Percentiles rank a stretch among this genome's conserved stretches.
These are phyloP conservation scores for Polietes domitor DNA, from an alignment of 2,888 invertebrate species.

Conservation along the genomic window DNA sequence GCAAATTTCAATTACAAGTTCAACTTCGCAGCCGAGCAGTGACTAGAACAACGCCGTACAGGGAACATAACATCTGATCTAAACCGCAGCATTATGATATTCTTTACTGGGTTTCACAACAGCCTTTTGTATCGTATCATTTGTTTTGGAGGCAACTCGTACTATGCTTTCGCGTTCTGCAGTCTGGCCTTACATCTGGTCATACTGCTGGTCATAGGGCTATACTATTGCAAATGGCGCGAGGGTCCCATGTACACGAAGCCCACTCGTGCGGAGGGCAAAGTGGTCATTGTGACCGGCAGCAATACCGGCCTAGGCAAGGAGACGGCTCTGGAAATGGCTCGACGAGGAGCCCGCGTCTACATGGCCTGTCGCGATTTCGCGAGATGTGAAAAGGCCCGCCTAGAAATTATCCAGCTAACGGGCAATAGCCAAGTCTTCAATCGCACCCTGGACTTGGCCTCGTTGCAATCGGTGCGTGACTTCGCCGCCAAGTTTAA, in stretches of 20 bases:
- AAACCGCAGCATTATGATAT: too few species aligned
- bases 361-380: constrained; percentile 93
- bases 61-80: too few species aligned
- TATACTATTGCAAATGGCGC: constrained; percentile 75
- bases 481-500: constrained; percentile 81
- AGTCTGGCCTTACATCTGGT: background rate
- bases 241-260: constrained; percentile 78
- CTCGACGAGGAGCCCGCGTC: constrained; percentile 88
- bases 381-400: constrained; percentile 86
- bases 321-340: constrained; percentile 87
- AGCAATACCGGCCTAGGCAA: constrained; percentile 91
- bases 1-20: too few species aligned
- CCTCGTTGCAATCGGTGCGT: constrained; percentile 82
- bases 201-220: constrained; percentile 74
- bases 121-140: too few species aligned
- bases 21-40: too few species aligned
- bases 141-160: constrained; percentile 18
- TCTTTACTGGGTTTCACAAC: too few species aligned
- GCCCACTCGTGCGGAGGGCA: constrained; percentile 82
- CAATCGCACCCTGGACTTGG: constrained; percentile 82
- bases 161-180: constrained; percentile 46
- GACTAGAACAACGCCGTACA: too few species aligned
- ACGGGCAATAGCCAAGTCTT: constrained; percentile 88
- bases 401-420: constrained; percentile 87
- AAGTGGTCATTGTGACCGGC: constrained; percentile 89